Evolutionary conservation across 2,113 vertebrate species (phyloP).

Genomic region (Rhadina sibilatrix): DNA sequence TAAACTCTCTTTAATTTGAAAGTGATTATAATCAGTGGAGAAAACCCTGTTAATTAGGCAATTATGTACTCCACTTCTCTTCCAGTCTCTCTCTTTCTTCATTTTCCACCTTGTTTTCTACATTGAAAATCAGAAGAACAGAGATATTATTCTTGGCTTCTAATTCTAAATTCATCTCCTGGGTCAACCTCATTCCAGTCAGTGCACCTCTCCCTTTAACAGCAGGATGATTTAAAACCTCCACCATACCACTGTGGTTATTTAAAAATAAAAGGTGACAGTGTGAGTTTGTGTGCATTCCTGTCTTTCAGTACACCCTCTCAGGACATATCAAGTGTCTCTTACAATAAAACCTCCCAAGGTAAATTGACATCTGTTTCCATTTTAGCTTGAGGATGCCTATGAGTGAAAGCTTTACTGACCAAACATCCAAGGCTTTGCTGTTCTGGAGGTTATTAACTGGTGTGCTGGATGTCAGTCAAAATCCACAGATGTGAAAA

Average conservation of each 20-base stretch:
- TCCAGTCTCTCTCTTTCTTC: constrained; percentile 52
- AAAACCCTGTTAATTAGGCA: constrained; percentile 70
- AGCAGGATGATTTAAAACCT: neutral
- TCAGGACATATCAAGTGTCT: neutral
- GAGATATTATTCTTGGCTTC: constrained; percentile 26
- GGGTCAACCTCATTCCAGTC: neutral
- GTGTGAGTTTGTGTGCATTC: neutral
- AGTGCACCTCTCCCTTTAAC: constrained; percentile 32
- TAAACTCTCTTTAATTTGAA: constrained; percentile 68
- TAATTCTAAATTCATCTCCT: constrained; percentile 15
- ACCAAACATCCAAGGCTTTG: neutral
- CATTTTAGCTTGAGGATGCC: neutral
- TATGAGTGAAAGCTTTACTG: neutral
- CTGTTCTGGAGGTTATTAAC: neutral
- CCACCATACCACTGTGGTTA: neutral
- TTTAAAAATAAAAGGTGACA: neutral
- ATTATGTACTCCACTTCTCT: constrained; percentile 68
- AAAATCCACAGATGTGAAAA: neutral
- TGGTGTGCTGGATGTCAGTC: neutral
- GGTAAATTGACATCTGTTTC: neutral
- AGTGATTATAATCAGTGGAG: constrained; percentile 67
- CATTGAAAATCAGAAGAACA: constrained; percentile 55
- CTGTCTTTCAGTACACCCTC: neutral
- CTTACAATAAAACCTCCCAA: neutral
- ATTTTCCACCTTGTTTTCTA: constrained; percentile 56